These are phyloP conservation scores for Leptura quadrifasciata DNA, from an alignment of 2,888 invertebrate species.

Conservation along the genomic window DNA sequence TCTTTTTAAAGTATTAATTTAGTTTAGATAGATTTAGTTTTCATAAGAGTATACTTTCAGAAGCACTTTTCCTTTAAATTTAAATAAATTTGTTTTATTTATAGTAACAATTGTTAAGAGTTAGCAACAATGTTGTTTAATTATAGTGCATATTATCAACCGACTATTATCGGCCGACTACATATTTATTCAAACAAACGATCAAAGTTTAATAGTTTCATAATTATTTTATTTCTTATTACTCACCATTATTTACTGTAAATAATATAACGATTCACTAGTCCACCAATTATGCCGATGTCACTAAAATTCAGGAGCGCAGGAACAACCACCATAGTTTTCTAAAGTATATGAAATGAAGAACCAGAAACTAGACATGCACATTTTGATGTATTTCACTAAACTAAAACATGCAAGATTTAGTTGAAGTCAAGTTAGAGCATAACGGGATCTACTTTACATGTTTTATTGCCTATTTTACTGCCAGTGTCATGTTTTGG, in stretches of 20 bases:
- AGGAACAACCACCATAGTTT: neutral
- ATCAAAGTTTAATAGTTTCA: neutral
- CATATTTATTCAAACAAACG: neutral
- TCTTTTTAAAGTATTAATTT: too few relatives aligned
- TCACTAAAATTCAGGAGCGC: neutral
- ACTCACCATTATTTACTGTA: neutral
- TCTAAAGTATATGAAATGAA: neutral
- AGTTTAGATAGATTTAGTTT: too few relatives aligned
- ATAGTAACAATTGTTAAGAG: too few relatives aligned
- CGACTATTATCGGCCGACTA: neutral
- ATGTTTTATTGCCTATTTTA: constrained; percentile 71
- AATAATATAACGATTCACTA: too few relatives aligned
- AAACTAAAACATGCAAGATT: constrained; percentile 59
- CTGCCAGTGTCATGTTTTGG: constrained; percentile 70
- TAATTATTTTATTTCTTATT: neutral
- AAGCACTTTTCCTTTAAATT: too few relatives aligned
- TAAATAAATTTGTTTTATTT: too few relatives aligned
- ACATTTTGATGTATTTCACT: constrained; percentile 55
- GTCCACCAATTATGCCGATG: neutral
- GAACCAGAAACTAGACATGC: constrained; percentile 32
- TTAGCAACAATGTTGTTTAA: too few relatives aligned
- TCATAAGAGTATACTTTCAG: too few relatives aligned
- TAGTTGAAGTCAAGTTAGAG: constrained; percentile 60
- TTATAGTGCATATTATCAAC: too few relatives aligned
- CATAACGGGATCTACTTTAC: constrained; percentile 68